phyloP scores from a whole-genome alignment of 2,888 invertebrate genomes.

The Gonocerus acuteangulatus region DNA sequence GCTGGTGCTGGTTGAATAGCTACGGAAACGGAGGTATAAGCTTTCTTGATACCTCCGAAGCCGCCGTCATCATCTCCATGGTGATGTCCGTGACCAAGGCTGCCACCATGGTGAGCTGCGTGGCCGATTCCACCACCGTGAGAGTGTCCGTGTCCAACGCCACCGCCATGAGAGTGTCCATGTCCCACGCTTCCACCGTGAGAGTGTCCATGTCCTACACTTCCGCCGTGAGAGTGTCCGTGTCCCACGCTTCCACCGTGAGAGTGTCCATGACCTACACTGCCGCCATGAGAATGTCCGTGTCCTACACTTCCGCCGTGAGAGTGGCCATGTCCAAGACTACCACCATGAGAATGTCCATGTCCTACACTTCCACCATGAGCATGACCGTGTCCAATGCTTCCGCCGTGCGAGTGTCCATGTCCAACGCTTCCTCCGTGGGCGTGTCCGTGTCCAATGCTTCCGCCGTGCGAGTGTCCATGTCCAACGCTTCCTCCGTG shows the following conservation, averaged over 20 bases:
- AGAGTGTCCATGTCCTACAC: neutral
- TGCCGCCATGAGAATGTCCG: neutral
- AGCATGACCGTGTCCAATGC: neutral
- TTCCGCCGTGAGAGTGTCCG: neutral
- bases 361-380: neutral
- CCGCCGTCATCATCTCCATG: conserved; percentile 28
- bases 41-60: neutral
- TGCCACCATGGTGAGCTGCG: neutral
- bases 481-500: neutral
- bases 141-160: neutral
- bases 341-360: neutral
- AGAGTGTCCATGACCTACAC: neutral
- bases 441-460: neutral
- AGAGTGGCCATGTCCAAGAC: neutral
- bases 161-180: neutral
- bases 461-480: neutral
- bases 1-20: neutral
- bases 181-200: neutral
- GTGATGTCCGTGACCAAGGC: conserved; percentile 23
- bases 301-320: neutral
- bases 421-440: neutral
- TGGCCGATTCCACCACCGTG: neutral
- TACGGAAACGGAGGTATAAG: neutral
- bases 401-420: neutral
- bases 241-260: neutral